These are phyloP conservation scores for Xenopus petersii DNA, from an alignment of 2,797 vertebrate species.

Conservation along the genomic window DNA sequence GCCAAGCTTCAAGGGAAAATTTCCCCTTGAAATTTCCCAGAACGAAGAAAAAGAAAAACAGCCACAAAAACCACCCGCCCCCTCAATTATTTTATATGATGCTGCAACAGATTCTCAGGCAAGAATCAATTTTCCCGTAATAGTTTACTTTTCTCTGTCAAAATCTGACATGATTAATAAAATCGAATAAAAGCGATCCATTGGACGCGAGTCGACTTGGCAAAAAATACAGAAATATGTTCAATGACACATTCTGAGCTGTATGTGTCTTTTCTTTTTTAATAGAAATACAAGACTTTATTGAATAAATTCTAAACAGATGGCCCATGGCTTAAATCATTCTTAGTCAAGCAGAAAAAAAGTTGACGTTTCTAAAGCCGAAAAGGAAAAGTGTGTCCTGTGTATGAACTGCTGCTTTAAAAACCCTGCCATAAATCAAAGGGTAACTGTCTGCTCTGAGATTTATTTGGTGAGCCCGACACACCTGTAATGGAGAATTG, in stretches of 20 bases:
- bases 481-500: slow-evolving; percentile 18
- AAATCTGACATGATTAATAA: background rate
- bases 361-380: background rate
- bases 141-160: too few species aligned
- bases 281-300: background rate
- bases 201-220: background rate
- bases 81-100: too few species aligned
- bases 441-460: slow-evolving; percentile 46
- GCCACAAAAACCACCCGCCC: too few species aligned
- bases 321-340: slow-evolving; percentile 20
- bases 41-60: too few species aligned
- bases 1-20: too few species aligned
- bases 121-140: too few species aligned
- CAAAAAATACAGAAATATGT: background rate
- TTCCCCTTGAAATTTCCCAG: too few species aligned
- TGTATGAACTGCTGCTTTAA: slow-evolving; percentile 29
- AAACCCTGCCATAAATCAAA: slow-evolving; percentile 39
- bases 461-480: slow-evolving; percentile 6
- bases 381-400: slow-evolving; percentile 10
- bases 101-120: too few species aligned
- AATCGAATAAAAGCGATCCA: background rate
- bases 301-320: slow-evolving; percentile 16
- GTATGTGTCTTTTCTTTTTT: background rate
- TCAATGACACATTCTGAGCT: background rate
- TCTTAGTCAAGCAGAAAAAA: slow-evolving; percentile 8